Evolutionary conservation across 2,797 vertebrate genomes (phyloP), one percentile per base, ranked within the genome.

Genomic region (Tragopan temminckii): DNA sequence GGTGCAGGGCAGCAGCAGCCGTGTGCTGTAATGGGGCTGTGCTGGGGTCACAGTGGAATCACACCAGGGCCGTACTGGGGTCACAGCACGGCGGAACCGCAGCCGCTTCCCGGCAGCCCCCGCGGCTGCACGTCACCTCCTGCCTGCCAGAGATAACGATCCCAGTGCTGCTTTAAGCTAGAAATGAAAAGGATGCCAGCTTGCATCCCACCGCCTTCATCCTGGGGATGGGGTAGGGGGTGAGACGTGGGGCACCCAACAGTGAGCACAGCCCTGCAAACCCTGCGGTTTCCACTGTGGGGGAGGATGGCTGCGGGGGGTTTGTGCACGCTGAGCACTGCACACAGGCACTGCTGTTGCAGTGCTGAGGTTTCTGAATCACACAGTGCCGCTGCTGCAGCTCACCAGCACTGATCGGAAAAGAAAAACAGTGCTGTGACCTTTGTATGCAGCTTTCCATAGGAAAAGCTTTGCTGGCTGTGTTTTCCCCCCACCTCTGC

Each of bases 321-420:
- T 29, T 63, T 15, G 19, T 14, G 6, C 8, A 9, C 13, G 25
- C 36, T 36, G 43, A 17, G 12, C 11, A 11, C 19, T 5, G 35
- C 25, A 12, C 5, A 3, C 31, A 25, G 5, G 27, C 50, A 29
- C 27, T 31, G 11, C 20, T 13, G 40, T 7, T 33, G 24, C 3
- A 3, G 9, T 15, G 45, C 64, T 59, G 53, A 42, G 78, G 53
- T 8, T 69, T 69, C 64, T 18, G 43, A 69, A 64, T 33, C 40
- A 10, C 75, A 27, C 19, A 13, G 4, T 5, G 4, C n/a, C 58
- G 13, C 36, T 66, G 43, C 45, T 76, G 21, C 58, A 18, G 42
- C 45, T 42, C 21, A 3, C 13, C 24, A n/a, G 38, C 0, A 1
- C 50, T 27, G 15, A 24, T 33, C 2, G 2, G 61, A 27, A 64